phyloP scores from a whole-genome alignment of 2,888 invertebrate genomes.

The Piscicola geometra region DNA sequence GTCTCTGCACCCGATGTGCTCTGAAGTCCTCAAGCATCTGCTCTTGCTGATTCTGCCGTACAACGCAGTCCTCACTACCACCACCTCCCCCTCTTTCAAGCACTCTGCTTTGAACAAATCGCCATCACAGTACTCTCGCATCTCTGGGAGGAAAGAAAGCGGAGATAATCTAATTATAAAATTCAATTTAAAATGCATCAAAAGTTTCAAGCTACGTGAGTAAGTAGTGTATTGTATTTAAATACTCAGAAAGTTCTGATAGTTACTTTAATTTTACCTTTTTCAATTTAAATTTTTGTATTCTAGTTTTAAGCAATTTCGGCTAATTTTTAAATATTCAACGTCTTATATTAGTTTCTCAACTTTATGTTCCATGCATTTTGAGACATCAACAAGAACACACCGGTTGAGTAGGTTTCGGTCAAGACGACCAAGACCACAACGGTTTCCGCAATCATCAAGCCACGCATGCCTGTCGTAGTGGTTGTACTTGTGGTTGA shows the following conservation, averaged over 20 bases:
- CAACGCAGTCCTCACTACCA: constrained; percentile 32
- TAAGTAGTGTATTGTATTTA: no score
- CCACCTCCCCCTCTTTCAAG: constrained; percentile 29
- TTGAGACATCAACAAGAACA: background rate
- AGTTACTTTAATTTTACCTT: no score
- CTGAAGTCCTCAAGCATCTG: constrained; percentile 19
- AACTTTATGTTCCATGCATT: no score
- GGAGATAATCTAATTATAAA: no score
- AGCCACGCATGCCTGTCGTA: background rate
- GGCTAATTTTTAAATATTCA: no score
- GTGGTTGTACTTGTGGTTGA: no score
- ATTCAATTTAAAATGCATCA: no score
- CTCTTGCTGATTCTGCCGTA: constrained; percentile 34
- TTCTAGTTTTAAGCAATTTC: no score
- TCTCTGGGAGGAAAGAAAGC: constrained; percentile 6
- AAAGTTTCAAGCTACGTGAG: no score
- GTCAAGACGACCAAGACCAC: constrained; percentile 12
- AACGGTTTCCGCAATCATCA: constrained; percentile 12
- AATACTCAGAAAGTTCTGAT: no score
- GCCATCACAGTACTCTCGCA: constrained; percentile 34
- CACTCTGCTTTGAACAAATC: constrained; percentile 34
- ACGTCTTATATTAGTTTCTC: no score
- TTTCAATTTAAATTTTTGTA: no score
- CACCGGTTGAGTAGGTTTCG: background rate
- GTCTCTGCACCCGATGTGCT: constrained; percentile 23